phyloP scores from a whole-genome alignment of 2,888 invertebrate species.

The Eilema caniola region DNA sequence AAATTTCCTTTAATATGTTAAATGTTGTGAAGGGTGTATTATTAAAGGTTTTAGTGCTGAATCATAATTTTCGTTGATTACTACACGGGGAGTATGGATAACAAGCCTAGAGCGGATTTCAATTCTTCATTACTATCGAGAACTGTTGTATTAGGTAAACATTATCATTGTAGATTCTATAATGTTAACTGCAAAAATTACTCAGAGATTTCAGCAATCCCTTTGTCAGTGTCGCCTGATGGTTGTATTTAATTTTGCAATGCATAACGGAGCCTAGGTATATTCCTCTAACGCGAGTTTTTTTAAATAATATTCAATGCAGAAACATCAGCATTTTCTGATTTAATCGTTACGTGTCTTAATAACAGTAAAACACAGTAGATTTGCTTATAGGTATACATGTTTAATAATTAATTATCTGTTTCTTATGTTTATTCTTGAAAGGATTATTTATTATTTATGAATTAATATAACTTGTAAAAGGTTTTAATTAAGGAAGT shows the following conservation, averaged over 20 bases:
- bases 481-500: neutral
- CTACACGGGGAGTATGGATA: neutral
- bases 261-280: no score
- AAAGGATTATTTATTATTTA: neutral
- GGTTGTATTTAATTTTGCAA: no score
- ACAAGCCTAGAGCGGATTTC: neutral
- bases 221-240: neutral
- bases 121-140: neutral
- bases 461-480: neutral
- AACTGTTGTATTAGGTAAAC: neutral
- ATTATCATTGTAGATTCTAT: neutral
- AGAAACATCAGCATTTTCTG: conserved; percentile 15
- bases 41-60: neutral
- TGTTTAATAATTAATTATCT: neutral
- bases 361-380: neutral
- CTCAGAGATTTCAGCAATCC: neutral
- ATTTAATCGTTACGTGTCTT: conserved; percentile 5
- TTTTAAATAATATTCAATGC: neutral
- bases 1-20: neutral
- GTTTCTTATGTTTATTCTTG: neutral
- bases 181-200: neutral
- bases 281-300: neutral
- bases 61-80: neutral
- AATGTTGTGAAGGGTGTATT: neutral
- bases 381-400: neutral